Evolutionary conservation across 2,888 invertebrate genomes (phyloP), one percentile per base, ranked within the genome.

Genomic region (Rhabditoides inermis): DNA sequence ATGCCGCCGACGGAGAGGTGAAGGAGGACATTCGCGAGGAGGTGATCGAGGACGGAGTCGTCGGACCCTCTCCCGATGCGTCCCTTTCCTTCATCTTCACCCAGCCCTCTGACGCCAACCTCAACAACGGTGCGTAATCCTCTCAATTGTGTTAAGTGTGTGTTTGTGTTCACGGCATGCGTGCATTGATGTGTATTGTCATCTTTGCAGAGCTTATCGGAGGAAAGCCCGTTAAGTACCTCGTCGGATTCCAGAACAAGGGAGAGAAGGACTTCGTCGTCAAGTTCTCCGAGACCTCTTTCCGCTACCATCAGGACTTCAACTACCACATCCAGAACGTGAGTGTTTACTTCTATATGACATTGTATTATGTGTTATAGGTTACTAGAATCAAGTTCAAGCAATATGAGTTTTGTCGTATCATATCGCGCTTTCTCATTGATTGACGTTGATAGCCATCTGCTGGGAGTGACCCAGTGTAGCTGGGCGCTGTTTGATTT

Each of bases 261-360:
- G 98, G 94, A 45, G 83, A 85, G 55, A 85, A 86, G 68, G 90
- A 92, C 68, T 92, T 94, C 76, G 79, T 87, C 25, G 84, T 99
- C 23, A 92, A 98, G 77, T 85, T 87, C 5, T 83, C 95, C 76
- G 95, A 95, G 74, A 92, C 94, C 0, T 94, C 95, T 0, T 94
- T 99, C 85, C 86, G 94, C 69, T 98, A 95, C 77, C 94, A 95
- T 7, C 88, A 92, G 87, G 95, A 98, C 80, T 98, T 90, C 81
- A 90, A 86, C 67, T 98, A 90, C 80, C 88, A 88, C 81, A 91
- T 99, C 66, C 94, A 95, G 80, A 99, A 98, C 81, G 81, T 82
- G 68, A 69, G 78, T 70, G 55, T 22, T 20, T 40, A 4, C 22
- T 27, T 35, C 15, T 36, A 36, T 12, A 4, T 32, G 32, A 26